These are phyloP conservation scores for Eremobia ochroleuca DNA, from an alignment of 2,888 invertebrate species.

Conservation along the genomic window DNA sequence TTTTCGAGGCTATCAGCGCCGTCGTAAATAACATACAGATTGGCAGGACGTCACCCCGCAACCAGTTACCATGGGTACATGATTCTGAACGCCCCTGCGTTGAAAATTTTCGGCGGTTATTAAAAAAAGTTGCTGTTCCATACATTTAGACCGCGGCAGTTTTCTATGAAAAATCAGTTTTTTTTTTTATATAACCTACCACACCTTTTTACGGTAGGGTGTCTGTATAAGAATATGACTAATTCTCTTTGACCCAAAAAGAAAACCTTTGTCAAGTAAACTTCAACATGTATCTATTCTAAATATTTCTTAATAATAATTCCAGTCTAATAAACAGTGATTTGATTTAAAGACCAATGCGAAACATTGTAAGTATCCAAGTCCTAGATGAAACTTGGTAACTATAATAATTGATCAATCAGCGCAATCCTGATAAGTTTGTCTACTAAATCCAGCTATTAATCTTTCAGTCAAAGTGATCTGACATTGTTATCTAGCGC, in stretches of 20 bases:
- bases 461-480: conserved; percentile 53
- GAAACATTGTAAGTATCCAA: conserved; percentile 10
- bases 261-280: background rate
- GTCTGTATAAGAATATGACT: background rate
- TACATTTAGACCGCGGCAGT: background rate
- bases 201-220: background rate
- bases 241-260: background rate
- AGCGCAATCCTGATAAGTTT: conserved; percentile 47
- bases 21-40: background rate
- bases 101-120: too few species aligned
- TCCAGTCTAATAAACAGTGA: background rate
- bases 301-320: background rate
- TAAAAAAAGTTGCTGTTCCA: background rate
- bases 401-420: conserved; percentile 64
- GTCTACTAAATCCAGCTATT: conserved; percentile 45
- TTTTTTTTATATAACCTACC: background rate
- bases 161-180: background rate
- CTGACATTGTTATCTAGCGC: conserved; percentile 45
- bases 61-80: background rate
- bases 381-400: conserved; percentile 37
- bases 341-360: conserved; percentile 20
- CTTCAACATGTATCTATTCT: background rate
- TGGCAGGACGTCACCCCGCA: background rate
- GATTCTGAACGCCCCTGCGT: too few species aligned
- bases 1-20: background rate